A percentile compares a stretch with the other conserved stretches of the same genome.
Conservation (phyloP, 2,113 vertebrate genomes). For the Chinchilla lanigera region DNA sequence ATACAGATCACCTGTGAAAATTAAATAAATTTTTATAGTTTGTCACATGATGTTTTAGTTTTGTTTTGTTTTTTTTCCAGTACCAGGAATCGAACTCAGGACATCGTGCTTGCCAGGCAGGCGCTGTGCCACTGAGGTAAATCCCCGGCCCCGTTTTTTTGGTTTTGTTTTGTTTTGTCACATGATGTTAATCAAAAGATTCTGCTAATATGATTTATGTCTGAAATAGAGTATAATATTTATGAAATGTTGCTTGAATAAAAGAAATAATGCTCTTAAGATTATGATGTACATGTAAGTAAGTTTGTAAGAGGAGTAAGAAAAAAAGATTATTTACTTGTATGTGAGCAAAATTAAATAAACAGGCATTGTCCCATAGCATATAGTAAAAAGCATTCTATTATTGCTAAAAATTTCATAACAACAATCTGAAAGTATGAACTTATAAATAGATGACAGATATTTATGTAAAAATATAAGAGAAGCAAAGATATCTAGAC, state of each 20-base stretch:
- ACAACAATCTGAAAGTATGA: background rate
- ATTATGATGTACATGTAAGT: background rate
- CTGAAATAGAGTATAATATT: background rate
- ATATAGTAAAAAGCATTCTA: background rate
- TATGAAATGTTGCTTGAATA: background rate
- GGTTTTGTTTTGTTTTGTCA: too few relatives aligned
- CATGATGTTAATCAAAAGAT: background rate
- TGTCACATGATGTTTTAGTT: background rate
- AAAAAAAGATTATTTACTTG: background rate
- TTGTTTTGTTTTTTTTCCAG: too few relatives aligned
- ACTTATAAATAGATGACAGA: background rate
- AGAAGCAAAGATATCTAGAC: background rate
- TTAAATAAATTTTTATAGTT: background rate
- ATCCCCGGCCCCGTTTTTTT: too few relatives aligned
- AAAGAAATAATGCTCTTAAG: background rate
- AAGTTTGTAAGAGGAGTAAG: background rate
- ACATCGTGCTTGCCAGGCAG: too few relatives aligned
- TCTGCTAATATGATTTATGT: background rate
- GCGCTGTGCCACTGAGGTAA: too few relatives aligned
- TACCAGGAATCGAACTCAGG: too few relatives aligned
- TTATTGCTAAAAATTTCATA: background rate
- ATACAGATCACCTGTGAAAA: background rate
- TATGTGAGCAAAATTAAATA: background rate
- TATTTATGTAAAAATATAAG: background rate
- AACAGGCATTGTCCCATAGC: background rate